Evolutionary conservation across 2,888 invertebrate genomes (phyloP).

Genomic region (Diabrotica balteata): DNA sequence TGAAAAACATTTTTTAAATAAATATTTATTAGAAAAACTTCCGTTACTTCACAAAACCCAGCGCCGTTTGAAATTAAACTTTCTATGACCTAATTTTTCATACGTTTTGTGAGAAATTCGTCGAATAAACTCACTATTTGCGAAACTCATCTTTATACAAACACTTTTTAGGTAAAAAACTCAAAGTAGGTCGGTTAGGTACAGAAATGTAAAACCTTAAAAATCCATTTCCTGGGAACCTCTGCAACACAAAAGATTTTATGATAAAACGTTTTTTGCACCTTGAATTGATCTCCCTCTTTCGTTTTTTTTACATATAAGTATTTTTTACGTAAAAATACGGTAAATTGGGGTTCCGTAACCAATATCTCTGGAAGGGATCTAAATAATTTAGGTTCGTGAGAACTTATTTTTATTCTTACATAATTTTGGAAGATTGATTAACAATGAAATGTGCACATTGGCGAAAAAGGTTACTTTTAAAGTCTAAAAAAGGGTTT

Average conservation of each 20-base stretch:
- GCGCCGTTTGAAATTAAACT: neutral
- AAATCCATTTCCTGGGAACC: slow-evolving; percentile 49
- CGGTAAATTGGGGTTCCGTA: slow-evolving; percentile 32
- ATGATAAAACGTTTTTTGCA: slow-evolving; percentile 38
- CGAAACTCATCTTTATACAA: slow-evolving; percentile 35
- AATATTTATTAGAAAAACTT: slow-evolving; percentile 1
- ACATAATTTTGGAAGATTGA: slow-evolving; percentile 33
- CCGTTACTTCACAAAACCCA: slow-evolving; percentile 26
- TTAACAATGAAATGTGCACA: slow-evolving; percentile 16
- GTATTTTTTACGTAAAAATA: slow-evolving; percentile 12
- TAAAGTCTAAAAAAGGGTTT: neutral
- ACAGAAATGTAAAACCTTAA: slow-evolving; percentile 39
- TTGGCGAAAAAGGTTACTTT: slow-evolving; percentile 3
- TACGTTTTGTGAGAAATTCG: slow-evolving; percentile 32
- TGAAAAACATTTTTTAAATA: neutral
- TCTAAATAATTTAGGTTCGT: slow-evolving; percentile 37
- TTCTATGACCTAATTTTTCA: slow-evolving; percentile 32
- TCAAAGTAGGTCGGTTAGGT: slow-evolving; percentile 51
- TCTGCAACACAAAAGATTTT: slow-evolving; percentile 27
- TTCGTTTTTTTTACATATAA: slow-evolving; percentile 26
- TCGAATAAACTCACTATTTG: slow-evolving; percentile 15
- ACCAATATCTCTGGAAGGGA: slow-evolving; percentile 34
- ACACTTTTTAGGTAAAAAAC: slow-evolving; percentile 48
- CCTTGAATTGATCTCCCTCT: slow-evolving; percentile 42
- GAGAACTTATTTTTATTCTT: slow-evolving; percentile 33